Evolutionary conservation across 1,140 invertebrate genomes (phyloP).

Genomic region (Diorhabda elongata): DNA sequence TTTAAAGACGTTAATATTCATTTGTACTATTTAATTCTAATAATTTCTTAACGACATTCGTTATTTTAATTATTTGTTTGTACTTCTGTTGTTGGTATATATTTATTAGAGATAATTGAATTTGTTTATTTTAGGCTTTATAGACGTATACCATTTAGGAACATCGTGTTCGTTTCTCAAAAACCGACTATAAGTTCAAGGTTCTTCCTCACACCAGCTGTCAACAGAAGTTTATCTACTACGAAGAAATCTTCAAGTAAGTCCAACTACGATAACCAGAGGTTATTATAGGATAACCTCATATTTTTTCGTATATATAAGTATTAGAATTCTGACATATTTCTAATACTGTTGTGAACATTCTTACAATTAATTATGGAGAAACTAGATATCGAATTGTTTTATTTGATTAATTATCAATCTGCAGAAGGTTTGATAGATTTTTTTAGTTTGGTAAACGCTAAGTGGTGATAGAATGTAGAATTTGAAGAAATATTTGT

Average conservation of each 20-base stretch:
- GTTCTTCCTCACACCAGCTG: constrained; percentile 1
- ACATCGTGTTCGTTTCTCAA: background rate
- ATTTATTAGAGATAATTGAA: background rate
- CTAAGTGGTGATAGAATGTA: background rate
- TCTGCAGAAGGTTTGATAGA: constrained; percentile 10
- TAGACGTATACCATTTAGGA: background rate
- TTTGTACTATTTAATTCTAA: too few species aligned
- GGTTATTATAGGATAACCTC: constrained; percentile 14
- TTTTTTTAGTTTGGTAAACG: constrained; percentile 7
- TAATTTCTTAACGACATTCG: too few species aligned
- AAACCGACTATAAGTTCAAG: constrained; percentile 5
- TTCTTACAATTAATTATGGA: constrained; percentile 8
- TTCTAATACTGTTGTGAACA: background rate
- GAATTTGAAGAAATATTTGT: background rate
- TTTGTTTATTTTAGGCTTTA: constrained; percentile 4
- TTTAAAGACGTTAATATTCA: too few species aligned
- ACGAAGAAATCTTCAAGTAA: constrained; percentile 13
- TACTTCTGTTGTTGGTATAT: too few species aligned
- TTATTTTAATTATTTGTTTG: too few species aligned
- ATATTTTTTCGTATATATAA: constrained; percentile 5
- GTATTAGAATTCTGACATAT: background rate
- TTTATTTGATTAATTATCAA: constrained; percentile 6
- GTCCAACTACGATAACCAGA: constrained; percentile 12
- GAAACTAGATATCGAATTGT: constrained; percentile 5
- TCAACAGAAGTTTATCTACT: constrained; percentile 16